Evolutionary conservation across 2,113 vertebrate genomes (phyloP), one percentile per base, ranked within the genome.

Genomic region (Cyprinodon tularosa): DNA sequence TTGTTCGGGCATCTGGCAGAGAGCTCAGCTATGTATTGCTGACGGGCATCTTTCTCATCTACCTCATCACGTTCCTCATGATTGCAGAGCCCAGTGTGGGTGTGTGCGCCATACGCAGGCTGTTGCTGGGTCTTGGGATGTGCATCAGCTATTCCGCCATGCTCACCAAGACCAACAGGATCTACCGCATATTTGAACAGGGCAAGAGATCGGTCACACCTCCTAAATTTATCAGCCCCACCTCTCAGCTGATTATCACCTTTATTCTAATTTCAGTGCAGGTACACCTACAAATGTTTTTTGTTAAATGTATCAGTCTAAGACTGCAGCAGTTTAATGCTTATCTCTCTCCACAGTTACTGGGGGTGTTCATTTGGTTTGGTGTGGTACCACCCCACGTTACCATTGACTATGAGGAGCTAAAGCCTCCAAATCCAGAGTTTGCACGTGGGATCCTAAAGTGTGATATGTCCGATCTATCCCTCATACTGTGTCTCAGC

Each of bases 391-490:
- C 96, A 0, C 96, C 97, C 0, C 95, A 96, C 85, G 95, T 95
- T 3, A 92, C 94, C 62, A 92, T 97, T 0, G 97, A 98, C 91
- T 98, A 96, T 0, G 96, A 96, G 70, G 96, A 97, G 77, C 96
- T 96, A 78, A 93, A 95, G 14, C 95, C 96, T 0, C 93, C 95
- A 2, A 96, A 98, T 62, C 97, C 97, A 0, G 95, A 96, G 82
- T 94, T 92, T 1, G 97, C 97, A 0, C 92, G 95, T 0, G 97
- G 96, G 0, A 92, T 98, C 53, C 93, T 98, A 47, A 96, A 96
- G 83, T 97, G 97, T 0, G 97, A 98, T 91, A 96, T 97, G 95
- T 97, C 96, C 0, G 96, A 98, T 66, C 90, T 96, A 29, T 96
- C 95, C 3, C 95, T 96, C 15, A 93, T 98, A 50, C 85, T 94